These are phyloP conservation scores for Rhinoptilus africanus DNA, from an alignment of 2,113 vertebrate species.

Conservation along the genomic window DNA sequence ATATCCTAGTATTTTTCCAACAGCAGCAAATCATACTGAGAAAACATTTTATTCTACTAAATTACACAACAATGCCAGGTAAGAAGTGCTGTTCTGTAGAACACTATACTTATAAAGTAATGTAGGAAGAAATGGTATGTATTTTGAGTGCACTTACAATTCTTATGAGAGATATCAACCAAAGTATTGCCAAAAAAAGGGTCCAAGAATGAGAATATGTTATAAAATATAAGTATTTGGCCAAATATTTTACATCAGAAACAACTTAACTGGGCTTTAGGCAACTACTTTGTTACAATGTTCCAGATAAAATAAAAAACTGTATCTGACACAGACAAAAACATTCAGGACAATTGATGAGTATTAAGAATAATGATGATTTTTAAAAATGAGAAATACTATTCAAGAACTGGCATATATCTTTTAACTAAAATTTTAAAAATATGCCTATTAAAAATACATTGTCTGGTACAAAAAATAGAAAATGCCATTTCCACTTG, in stretches of 20 bases:
- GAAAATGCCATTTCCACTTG: background rate
- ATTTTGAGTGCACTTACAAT: constrained; percentile 20
- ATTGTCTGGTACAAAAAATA: background rate
- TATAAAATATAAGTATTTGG: background rate
- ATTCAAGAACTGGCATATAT: background rate
- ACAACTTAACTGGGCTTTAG: background rate
- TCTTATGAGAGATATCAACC: background rate
- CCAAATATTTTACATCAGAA: constrained; percentile 17
- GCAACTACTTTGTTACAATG: background rate
- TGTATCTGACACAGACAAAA: background rate
- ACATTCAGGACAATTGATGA: background rate
- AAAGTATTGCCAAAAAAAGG: background rate
- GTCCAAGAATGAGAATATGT: background rate
- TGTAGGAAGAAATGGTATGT: constrained; percentile 21
- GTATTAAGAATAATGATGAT: background rate
- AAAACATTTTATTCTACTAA: constrained; percentile 44
- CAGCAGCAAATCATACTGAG: background rate
- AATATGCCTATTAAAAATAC: background rate
- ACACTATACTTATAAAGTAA: background rate
- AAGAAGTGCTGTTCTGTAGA: background rate
- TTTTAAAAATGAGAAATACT: background rate
- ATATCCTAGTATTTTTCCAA: background rate
- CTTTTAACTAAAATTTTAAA: background rate
- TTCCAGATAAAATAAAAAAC: background rate
- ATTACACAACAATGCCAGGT: background rate